Percentiles rank a stretch among this genome's conserved stretches.
These are phyloP conservation scores for Alouatta palliata DNA, from an alignment of 2,113 vertebrate species.

Conservation along the genomic window DNA sequence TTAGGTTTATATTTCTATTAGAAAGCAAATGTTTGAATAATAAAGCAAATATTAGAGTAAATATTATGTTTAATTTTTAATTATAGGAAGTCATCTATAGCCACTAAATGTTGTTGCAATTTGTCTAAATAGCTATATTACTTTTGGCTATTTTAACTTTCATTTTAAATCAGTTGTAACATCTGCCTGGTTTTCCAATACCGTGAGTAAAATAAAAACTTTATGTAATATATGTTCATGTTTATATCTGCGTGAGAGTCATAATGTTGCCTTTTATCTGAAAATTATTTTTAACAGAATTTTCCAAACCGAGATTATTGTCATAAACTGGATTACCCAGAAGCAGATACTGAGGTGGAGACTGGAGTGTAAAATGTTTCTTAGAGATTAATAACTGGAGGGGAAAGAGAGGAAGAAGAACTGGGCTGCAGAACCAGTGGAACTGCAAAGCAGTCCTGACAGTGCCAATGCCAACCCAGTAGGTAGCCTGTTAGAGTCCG, in stretches of 20 bases:
- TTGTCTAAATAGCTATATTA: background rate
- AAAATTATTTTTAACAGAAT: background rate
- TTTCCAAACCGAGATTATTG: background rate
- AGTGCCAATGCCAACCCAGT: background rate
- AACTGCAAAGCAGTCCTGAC: background rate
- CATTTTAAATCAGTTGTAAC: background rate
- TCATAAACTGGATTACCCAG: background rate
- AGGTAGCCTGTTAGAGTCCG: background rate
- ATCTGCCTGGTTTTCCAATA: background rate
- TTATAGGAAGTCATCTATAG: background rate
- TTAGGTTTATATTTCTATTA: constrained; percentile 23
- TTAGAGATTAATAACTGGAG: background rate
- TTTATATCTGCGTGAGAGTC: background rate
- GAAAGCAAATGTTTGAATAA: constrained; percentile 24
- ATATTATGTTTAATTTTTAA: constrained; percentile 4
- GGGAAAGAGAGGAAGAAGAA: background rate
- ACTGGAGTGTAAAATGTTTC: background rate
- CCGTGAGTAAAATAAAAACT: background rate
- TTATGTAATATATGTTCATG: background rate
- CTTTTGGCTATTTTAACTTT: background rate
- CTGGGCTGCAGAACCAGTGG: background rate
- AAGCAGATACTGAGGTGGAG: background rate
- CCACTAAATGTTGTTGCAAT: background rate
- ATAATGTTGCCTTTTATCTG: constrained; percentile 28
- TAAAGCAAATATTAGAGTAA: background rate